These are phyloP conservation scores for Labeo catla DNA, from an alignment of 2,113 vertebrate genomes.

Conservation along the genomic window DNA sequence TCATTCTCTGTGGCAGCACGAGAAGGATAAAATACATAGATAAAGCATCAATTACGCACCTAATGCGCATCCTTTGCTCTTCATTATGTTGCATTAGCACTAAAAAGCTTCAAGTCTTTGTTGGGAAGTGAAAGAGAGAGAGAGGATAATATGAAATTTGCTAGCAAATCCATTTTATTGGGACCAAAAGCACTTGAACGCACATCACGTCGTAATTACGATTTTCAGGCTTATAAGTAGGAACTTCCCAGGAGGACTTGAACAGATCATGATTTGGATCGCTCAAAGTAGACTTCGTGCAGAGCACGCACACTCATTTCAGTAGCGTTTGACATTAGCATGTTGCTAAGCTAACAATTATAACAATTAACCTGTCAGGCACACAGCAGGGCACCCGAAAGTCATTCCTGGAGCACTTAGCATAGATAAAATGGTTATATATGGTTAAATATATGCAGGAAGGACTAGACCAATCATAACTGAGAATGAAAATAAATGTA, in stretches of 20 bases:
- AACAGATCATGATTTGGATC: not conserved
- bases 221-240: constrained; percentile 8
- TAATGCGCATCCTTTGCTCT: constrained; percentile 9
- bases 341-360: constrained; percentile 28
- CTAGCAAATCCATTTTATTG: not conserved
- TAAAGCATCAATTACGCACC: constrained; percentile 13
- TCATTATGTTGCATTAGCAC: constrained; percentile 12
- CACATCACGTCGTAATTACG: not conserved
- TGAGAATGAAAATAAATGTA: not conserved
- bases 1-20: not conserved
- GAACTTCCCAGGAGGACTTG: constrained; percentile 15
- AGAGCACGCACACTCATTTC: not conserved
- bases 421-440: not conserved
- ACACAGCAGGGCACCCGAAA: not conserved
- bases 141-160: not conserved
- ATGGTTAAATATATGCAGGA: not conserved
- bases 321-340: not conserved
- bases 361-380: constrained; percentile 16
- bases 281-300: not conserved
- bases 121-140: not conserved
- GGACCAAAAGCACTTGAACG: not conserved
- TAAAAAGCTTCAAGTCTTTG: constrained; percentile 15
- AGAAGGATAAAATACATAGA: not conserved
- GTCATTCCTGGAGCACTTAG: not conserved
- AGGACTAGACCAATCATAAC: not conserved